A percentile compares a stretch with the other conserved stretches of the same genome.
These are phyloP conservation scores for Hirundichthys speculiger DNA, from an alignment of 2,113 vertebrate genomes.

Conservation along the genomic window DNA sequence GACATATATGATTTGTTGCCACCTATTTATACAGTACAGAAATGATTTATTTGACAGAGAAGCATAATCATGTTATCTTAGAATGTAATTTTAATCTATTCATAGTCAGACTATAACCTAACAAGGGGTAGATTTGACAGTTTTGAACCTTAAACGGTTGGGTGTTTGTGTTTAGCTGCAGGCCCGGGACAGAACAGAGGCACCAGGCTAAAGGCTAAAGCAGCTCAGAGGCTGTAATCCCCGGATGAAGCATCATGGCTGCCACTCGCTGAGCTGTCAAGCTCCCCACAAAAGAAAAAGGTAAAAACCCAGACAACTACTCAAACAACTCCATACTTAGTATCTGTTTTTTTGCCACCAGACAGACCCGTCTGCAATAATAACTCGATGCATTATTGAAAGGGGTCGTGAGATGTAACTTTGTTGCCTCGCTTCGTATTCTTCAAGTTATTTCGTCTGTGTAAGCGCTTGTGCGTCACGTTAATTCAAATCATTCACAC, in stretches of 20 bases:
- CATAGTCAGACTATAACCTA: not conserved
- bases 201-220: constrained; percentile 72
- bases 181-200: constrained; percentile 46
- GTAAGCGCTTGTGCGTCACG: constrained; percentile 60
- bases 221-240: constrained; percentile 74
- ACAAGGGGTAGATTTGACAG: not conserved
- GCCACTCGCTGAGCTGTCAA: constrained; percentile 82
- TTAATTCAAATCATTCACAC: constrained; percentile 58
- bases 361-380: not conserved
- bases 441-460: constrained; percentile 64
- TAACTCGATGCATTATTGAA: constrained; percentile 5
- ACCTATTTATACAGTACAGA: too few relatives aligned
- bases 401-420: constrained; percentile 29
- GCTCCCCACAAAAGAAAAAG: constrained; percentile 73
- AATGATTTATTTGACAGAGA: too few relatives aligned
- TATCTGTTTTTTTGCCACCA: fast-evolving
- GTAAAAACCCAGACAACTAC: constrained; percentile 32
- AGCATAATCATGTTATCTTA: too few relatives aligned
- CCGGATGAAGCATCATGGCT: constrained; percentile 81
- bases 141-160: not conserved
- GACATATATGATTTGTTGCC: too few relatives aligned
- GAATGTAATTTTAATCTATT: not conserved
- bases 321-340: not conserved
- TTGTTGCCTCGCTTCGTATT: constrained; percentile 49
- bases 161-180: not conserved